Evolutionary conservation across 2,797 vertebrate genomes (phyloP).

Genomic region (Pseudomugil tenellus): DNA sequence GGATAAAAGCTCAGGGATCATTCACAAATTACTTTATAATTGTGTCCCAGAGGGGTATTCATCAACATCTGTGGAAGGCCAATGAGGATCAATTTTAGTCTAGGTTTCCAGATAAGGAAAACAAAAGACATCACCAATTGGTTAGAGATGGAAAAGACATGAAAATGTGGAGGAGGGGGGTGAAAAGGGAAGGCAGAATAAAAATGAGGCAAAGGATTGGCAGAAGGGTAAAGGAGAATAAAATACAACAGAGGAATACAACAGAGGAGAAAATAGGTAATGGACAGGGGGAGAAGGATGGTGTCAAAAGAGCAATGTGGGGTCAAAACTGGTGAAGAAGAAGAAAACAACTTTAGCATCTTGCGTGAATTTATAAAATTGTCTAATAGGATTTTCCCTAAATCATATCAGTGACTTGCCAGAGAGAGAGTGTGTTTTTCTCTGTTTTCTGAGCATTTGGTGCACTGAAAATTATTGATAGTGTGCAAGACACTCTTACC

Average conservation of each 20-base stretch:
- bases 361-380: constrained; percentile 42
- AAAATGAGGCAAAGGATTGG: constrained; percentile 33
- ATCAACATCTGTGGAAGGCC: constrained; percentile 27
- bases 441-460: constrained; percentile 26
- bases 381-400: neutral
- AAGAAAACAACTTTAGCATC: constrained; percentile 24
- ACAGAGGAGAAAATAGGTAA: constrained; percentile 35
- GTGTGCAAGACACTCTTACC: constrained; percentile 30
- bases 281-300: constrained; percentile 32
- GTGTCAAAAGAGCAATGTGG: constrained; percentile 58
- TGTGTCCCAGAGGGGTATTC: constrained; percentile 48
- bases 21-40: constrained; percentile 68
- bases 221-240: constrained; percentile 21
- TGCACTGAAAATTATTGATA: constrained; percentile 38
- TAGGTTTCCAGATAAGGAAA: constrained; percentile 3
- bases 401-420: constrained; percentile 50
- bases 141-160: constrained; percentile 21
- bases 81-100: constrained; percentile 52
- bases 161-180: neutral
- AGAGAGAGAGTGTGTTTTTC: constrained; percentile 36
- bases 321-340: constrained; percentile 58
- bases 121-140: constrained; percentile 26
- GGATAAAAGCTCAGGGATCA: constrained; percentile 61
- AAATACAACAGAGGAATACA: constrained; percentile 19
- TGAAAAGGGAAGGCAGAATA: constrained; percentile 15